These are phyloP conservation scores for Drosophila vallismaia DNA, from an alignment of 2,888 invertebrate species.

Conservation along the genomic window DNA sequence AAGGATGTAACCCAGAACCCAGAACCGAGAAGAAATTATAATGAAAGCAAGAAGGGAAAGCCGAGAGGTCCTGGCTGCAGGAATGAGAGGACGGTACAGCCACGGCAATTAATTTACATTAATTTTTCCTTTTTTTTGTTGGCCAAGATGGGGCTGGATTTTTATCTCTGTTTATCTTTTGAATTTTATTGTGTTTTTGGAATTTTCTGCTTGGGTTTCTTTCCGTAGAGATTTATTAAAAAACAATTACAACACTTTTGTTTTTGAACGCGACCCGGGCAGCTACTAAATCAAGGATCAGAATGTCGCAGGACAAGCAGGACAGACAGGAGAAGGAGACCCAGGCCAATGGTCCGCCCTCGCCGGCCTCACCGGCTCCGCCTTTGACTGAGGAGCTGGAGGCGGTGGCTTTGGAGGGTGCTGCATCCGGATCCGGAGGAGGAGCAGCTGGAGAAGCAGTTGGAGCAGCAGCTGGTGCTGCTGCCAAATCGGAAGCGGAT, in stretches of 20 bases:
- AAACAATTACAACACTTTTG: constrained; percentile 60
- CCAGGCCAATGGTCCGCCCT: constrained; percentile 15
- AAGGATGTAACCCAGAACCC: no score
- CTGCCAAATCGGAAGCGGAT: constrained; percentile 1
- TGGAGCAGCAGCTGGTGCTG: not conserved
- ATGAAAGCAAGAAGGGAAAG: not conserved
- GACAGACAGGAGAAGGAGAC: not conserved
- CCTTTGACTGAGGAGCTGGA: constrained; percentile 44
- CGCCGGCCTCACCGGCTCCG: constrained; percentile 43
- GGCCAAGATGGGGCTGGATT: constrained; percentile 15
- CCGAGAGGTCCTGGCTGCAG: not conserved
- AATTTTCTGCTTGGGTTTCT: constrained; percentile 8
- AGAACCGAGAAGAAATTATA: not conserved
- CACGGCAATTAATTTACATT: constrained; percentile 66
- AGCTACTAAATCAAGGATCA: constrained; percentile 5
- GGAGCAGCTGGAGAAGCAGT: constrained; percentile 1
- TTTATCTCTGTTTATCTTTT: constrained; percentile 2
- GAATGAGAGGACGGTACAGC: not conserved
- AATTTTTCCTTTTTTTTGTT: constrained; percentile 40
- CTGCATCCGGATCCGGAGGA: constrained; percentile 21
- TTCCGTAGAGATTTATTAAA: constrained; percentile 54
- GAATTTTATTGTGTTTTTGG: constrained; percentile 8
- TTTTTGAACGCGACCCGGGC: not conserved
- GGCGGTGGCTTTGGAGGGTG: constrained; percentile 6
- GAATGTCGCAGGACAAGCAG: constrained; percentile 51